Evolutionary conservation across 2,113 vertebrate species (phyloP).

Genomic region (Odocoileus hemionus): DNA sequence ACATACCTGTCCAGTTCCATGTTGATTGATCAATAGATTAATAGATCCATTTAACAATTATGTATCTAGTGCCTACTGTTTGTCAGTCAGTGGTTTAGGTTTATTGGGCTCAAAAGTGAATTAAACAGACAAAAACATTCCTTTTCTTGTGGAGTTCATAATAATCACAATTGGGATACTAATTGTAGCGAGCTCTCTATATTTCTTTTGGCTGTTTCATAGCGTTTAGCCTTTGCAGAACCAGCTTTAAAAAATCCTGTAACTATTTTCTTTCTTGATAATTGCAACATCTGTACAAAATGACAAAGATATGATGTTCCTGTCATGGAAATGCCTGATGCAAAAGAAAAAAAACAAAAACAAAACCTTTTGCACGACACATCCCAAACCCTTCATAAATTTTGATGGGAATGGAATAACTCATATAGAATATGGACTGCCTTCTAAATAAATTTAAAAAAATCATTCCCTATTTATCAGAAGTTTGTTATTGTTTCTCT

Average conservation of each 20-base stretch:
- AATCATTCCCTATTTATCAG: neutral
- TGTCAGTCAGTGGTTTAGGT: neutral
- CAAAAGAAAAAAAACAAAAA: neutral
- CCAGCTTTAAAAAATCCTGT: neutral
- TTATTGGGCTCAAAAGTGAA: neutral
- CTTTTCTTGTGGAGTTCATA: neutral
- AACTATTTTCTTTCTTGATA: neutral
- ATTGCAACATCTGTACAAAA: neutral
- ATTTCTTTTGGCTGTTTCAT: neutral
- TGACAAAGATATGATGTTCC: neutral
- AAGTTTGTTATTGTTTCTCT: neutral
- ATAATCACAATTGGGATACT: neutral
- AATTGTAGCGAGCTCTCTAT: neutral
- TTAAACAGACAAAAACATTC: neutral
- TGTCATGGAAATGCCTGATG: neutral
- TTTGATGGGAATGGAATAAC: neutral
- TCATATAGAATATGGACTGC: neutral
- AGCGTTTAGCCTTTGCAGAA: neutral
- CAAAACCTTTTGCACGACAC: neutral
- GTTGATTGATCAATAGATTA: neutral
- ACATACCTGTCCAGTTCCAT: neutral
- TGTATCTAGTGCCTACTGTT: neutral
- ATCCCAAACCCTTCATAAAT: neutral
- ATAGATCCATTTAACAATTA: neutral
- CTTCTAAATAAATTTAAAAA: neutral